A percentile compares a stretch with the other conserved stretches of the same genome.
Conservation (phyloP, 1,140 invertebrate genomes). For the Tetragnatha versicolor region DNA sequence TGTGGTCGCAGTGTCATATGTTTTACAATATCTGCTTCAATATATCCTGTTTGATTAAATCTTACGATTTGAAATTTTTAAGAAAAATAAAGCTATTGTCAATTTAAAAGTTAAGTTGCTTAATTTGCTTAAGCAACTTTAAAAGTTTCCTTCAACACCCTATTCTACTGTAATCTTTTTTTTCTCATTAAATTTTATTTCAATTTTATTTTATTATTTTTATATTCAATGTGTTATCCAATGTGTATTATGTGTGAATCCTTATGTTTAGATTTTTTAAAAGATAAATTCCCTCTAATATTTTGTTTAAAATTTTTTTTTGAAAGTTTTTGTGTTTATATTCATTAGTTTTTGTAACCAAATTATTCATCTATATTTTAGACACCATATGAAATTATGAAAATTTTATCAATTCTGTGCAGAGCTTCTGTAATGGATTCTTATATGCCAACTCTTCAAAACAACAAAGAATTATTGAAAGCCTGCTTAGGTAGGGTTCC, state of each 20-base stretch:
- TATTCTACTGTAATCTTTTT: not conserved
- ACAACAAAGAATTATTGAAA: constrained; percentile 32
- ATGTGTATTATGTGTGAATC: too few species aligned
- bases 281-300: too few species aligned
- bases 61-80: too few species aligned
- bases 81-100: too few species aligned
- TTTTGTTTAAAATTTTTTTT: not conserved
- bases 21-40: too few species aligned
- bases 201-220: not conserved
- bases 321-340: too few species aligned
- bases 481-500: constrained; percentile 22
- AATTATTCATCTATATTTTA: too few species aligned
- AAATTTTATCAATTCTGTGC: constrained; percentile 18
- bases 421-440: constrained; percentile 5
- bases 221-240: not conserved
- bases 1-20: too few species aligned
- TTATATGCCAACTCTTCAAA: not conserved
- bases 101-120: not conserved
- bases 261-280: too few species aligned
- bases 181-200: not conserved
- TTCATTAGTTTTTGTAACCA: too few species aligned
- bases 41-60: too few species aligned
- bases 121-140: not conserved
- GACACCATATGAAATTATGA: constrained; percentile 17
- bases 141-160: not conserved